A percentile compares a stretch with the other conserved stretches of the same genome.
phyloP scores from a whole-genome alignment of 2,888 invertebrate genomes.

The Tiphia femorata region DNA sequence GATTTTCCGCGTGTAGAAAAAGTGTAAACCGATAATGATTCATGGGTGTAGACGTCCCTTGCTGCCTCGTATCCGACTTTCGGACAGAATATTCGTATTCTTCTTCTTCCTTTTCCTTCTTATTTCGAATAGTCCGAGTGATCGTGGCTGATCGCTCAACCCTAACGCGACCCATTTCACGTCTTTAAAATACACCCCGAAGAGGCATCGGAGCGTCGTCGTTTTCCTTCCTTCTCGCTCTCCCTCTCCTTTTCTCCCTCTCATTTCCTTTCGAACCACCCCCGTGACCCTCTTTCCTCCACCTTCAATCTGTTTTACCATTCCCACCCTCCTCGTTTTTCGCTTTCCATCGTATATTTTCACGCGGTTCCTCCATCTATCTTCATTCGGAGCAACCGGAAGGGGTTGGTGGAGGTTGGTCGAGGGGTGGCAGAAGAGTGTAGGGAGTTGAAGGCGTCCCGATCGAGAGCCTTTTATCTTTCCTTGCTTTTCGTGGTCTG shows the following conservation, averaged over 20 bases:
- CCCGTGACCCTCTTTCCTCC: not conserved
- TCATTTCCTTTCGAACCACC: constrained; percentile 6
- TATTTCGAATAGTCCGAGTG: not conserved
- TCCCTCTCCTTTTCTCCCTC: constrained; percentile 6
- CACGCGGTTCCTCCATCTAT: constrained; percentile 50
- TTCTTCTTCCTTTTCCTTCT: not conserved
- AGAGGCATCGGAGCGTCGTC: constrained; percentile 34
- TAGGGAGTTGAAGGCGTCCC: too few relatives aligned
- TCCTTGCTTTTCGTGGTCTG: constrained; percentile 33
- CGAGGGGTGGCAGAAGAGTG: too few relatives aligned
- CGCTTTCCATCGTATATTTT: constrained; percentile 29
- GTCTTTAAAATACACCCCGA: constrained; percentile 22
- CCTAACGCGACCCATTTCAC: constrained; percentile 29
- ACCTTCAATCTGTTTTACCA: not conserved
- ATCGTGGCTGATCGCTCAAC: constrained; percentile 31
- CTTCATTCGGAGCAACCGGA: constrained; percentile 52
- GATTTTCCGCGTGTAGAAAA: too few relatives aligned
- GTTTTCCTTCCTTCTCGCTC: constrained; percentile 8
- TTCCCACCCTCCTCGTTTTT: not conserved
- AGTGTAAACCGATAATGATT: too few relatives aligned
- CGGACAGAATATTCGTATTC: too few relatives aligned
- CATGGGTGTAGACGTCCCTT: too few relatives aligned
- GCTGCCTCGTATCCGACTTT: too few relatives aligned
- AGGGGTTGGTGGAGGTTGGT: too few relatives aligned
- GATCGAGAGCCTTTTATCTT: constrained; percentile 47